Percentiles rank a stretch among this genome's conserved stretches.
Evolutionary conservation across 2,797 vertebrate species (phyloP).

Genomic region (Poeciliopsis paucimaculata): DNA sequence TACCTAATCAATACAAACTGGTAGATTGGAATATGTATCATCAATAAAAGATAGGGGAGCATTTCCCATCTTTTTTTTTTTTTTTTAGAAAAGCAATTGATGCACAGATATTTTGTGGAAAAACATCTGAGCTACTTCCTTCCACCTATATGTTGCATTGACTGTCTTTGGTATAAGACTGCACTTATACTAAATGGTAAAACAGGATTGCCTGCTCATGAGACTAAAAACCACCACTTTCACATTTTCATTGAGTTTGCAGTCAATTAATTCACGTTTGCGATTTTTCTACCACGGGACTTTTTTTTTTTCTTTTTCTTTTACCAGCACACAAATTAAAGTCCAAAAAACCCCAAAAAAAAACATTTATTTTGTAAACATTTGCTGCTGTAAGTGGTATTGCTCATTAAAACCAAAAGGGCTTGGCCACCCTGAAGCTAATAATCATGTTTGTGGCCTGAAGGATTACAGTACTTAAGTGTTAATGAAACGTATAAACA

Average conservation of each 20-base stretch:
- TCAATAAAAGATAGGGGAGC: constrained; percentile 67
- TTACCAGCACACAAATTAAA: neutral
- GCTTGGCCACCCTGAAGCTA: constrained; percentile 17
- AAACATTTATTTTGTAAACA: neutral
- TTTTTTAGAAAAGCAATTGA: constrained; percentile 36
- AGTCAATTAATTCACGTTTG: neutral
- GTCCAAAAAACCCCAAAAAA: neutral
- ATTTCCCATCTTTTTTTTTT: constrained; percentile 48
- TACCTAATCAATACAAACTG: constrained; percentile 80
- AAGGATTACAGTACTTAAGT: constrained; percentile 17
- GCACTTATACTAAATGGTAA: neutral
- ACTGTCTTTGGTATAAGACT: constrained; percentile 5
- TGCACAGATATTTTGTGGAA: constrained; percentile 48
- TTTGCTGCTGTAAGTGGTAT: neutral
- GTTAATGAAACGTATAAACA: constrained; percentile 1
- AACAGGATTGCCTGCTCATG: neutral
- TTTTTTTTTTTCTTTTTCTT: neutral
- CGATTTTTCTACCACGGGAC: neutral
- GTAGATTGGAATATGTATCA: constrained; percentile 81
- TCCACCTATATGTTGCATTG: constrained; percentile 40
- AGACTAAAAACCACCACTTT: neutral
- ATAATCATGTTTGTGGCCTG: constrained; percentile 23
- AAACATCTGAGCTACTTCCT: constrained; percentile 29
- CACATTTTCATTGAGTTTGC: neutral
- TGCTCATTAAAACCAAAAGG: constrained; percentile 37